Evolutionary conservation across 2,797 vertebrate genomes (phyloP).

Genomic region (Bryconaethiops microstoma): DNA sequence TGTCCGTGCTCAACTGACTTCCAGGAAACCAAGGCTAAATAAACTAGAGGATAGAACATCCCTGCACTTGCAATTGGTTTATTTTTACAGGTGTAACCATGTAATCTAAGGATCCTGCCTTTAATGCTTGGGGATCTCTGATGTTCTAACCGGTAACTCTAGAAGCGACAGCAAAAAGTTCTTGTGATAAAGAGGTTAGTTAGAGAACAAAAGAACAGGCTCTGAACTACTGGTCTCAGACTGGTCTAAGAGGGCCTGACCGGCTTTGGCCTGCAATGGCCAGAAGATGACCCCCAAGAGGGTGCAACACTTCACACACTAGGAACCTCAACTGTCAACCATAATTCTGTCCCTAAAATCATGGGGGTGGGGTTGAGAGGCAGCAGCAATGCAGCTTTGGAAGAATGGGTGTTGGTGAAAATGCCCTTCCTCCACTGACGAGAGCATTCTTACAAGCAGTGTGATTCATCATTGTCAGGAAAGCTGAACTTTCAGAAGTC

Average conservation of each 20-base stretch:
- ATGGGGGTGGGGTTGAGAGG: constrained; percentile 50
- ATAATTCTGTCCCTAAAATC: constrained; percentile 54
- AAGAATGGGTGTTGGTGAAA: constrained; percentile 49
- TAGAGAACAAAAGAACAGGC: constrained; percentile 26
- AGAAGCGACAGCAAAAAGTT: neutral
- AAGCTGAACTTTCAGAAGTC: constrained; percentile 59
- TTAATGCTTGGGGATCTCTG: neutral
- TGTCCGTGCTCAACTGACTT: constrained; percentile 58
- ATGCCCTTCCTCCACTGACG: constrained; percentile 59
- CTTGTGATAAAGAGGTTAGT: neutral
- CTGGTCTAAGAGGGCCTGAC: neutral
- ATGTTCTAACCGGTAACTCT: neutral
- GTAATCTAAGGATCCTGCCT: neutral
- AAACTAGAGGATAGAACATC: constrained; percentile 79
- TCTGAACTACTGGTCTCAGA: constrained; percentile 26
- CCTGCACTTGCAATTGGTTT: constrained; percentile 74
- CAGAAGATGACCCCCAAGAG: constrained; percentile 48
- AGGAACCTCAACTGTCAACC: constrained; percentile 51
- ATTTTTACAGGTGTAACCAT: constrained; percentile 7
- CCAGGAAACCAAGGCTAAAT: constrained; percentile 67
- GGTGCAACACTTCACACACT: constrained; percentile 48
- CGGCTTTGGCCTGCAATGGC: constrained; percentile 36
- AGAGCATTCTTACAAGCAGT: constrained; percentile 50
- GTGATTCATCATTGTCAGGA: constrained; percentile 66
- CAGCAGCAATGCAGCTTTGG: constrained; percentile 45